These are phyloP conservation scores for Triplophysa siluroides DNA, from an alignment of 2,113 vertebrate genomes.

Conservation along the genomic window DNA sequence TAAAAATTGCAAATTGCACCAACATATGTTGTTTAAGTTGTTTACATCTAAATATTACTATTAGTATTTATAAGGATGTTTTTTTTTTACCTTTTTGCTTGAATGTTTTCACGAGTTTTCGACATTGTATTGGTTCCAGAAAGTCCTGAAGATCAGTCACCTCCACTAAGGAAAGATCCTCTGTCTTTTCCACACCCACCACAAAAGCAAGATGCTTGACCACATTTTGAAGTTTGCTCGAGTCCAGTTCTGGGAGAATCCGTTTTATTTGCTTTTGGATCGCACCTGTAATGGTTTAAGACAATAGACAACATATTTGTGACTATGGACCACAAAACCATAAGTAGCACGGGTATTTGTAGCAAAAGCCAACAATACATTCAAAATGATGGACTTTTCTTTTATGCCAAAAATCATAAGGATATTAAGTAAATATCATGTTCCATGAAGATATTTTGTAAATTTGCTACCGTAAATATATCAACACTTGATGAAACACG, in stretches of 20 bases:
- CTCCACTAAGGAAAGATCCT: slow-evolving; percentile 30
- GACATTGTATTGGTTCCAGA: slow-evolving; percentile 27
- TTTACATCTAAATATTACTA: neutral
- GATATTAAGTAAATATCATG: too few relatives aligned
- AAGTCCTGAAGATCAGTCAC: slow-evolving; percentile 23
- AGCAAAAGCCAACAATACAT: too few relatives aligned
- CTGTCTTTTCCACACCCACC: slow-evolving; percentile 30
- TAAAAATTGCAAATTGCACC: too few relatives aligned
- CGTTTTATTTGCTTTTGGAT: slow-evolving; percentile 20
- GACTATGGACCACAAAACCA: neutral
- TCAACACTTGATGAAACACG: too few relatives aligned
- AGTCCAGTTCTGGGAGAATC: slow-evolving; percentile 23
- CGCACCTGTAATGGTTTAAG: neutral
- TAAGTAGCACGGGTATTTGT: too few relatives aligned
- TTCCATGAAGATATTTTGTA: too few relatives aligned
- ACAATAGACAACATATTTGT: neutral
- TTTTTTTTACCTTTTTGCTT: slow-evolving; percentile 17
- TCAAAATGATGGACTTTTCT: too few relatives aligned
- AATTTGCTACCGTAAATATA: too few relatives aligned
- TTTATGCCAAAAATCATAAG: too few relatives aligned
- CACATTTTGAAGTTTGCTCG: slow-evolving; percentile 9
- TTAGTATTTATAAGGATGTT: neutral
- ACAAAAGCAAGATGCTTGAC: slow-evolving; percentile 23
- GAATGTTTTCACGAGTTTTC: slow-evolving; percentile 30
- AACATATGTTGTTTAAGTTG: too few relatives aligned